phyloP scores from a whole-genome alignment of 2,888 invertebrate genomes.

The Drosophila mimetica region DNA sequence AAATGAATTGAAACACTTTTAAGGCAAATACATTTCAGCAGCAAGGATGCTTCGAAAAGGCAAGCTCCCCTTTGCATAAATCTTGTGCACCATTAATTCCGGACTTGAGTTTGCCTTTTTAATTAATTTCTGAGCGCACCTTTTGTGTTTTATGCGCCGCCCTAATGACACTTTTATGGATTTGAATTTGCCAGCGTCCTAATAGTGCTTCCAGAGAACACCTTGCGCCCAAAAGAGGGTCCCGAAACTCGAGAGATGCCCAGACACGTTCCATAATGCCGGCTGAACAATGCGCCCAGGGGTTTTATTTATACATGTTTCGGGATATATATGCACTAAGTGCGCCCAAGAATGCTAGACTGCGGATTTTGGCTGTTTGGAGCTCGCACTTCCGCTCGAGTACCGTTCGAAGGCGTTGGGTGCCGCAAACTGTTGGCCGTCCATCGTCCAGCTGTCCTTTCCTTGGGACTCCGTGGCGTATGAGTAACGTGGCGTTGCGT shows the following conservation, averaged over 20 bases:
- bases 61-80: slow-evolving; percentile 51
- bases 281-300: slow-evolving; percentile 19
- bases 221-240: slow-evolving; percentile 33
- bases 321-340: slow-evolving; percentile 1
- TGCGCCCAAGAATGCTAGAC: slow-evolving; percentile 15
- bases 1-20: slow-evolving; percentile 80
- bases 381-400: slow-evolving; percentile 63
- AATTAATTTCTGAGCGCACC: slow-evolving; percentile 66
- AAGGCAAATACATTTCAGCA: slow-evolving; percentile 11
- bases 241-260: slow-evolving; percentile 18
- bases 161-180: slow-evolving; percentile 64
- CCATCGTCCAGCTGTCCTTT: background rate
- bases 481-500: slow-evolving; percentile 41
- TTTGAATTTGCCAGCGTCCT: slow-evolving; percentile 54
- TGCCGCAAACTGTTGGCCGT: slow-evolving; percentile 56
- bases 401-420: slow-evolving; percentile 53
- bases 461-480: slow-evolving; percentile 21
- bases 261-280: slow-evolving; percentile 33
- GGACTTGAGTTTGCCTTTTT: slow-evolving; percentile 52
- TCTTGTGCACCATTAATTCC: slow-evolving; percentile 65
- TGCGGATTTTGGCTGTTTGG: slow-evolving; percentile 16
- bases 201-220: slow-evolving; percentile 48
- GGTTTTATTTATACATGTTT: background rate
- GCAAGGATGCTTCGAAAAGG: slow-evolving; percentile 2
- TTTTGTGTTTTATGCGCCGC: slow-evolving; percentile 47